Evolutionary conservation across 2,797 vertebrate species (phyloP), one percentile per base, ranked within the genome.

Genomic region (Harpagifer antarcticus): DNA sequence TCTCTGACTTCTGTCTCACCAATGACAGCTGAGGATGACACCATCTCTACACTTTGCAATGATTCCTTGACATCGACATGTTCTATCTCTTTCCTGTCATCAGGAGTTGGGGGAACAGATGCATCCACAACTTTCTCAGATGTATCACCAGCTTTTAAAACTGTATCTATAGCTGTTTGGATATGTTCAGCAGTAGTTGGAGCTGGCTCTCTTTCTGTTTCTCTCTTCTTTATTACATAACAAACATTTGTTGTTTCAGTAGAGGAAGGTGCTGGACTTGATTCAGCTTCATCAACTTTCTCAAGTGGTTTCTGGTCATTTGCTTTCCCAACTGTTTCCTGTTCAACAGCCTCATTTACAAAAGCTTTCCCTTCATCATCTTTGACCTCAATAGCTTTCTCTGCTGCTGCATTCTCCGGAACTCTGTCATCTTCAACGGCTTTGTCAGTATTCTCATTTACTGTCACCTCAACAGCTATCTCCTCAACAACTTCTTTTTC

Each of bases 281-380:
- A 62, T 52, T 80, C 63, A 57, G 66, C 73, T 45, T 84, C 59
- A 62, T 78, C 42, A 82, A 61, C 47, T 42, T 60, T 48, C 50
- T 83, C 54, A 16, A 17, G 31, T 67, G 60, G 40, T 63, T 78
- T 86, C 64, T 83, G 69, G 44, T 83, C 69, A 80, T 73, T 74
- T 61, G 47, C 40, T n/a, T 56, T 57, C 23, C 78, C 76, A 69
- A 45, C 27, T 57, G 56, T 64, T 58, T 65, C 67, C 53, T 85
- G 47, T 49, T 67, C 14, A 62, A n/a, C 16, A 68, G n/a, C 23
- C 8, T 77, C 76, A 49, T 71, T 53, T 71, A 83, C 66, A 53
- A 58, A 70, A 48, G 47, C 31, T 52, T 79, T 66, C 31, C 48
- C 54, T 63, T 73, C 10, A 1, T 80, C 82, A 57, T 70, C 45